Percentiles rank a stretch among this genome's conserved stretches.
These are phyloP conservation scores for Palythoa grandis DNA, from an alignment of 92 coral and sea anemone species.

Conservation along the genomic window DNA sequence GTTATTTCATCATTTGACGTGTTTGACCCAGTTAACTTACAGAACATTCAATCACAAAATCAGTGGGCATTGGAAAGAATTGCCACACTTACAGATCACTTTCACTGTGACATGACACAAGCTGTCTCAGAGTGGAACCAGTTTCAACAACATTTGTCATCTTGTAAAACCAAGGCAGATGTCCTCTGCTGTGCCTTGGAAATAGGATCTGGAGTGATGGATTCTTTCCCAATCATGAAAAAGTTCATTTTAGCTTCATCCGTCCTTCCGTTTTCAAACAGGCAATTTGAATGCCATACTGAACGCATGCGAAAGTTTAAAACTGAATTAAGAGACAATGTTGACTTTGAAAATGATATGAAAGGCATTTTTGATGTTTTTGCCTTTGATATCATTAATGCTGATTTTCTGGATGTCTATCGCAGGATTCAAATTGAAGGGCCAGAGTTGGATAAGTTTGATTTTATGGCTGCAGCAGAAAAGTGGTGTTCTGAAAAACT, in stretches of 20 bases:
- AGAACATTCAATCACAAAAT: neutral
- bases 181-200: neutral
- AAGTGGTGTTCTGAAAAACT: neutral
- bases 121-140: neutral
- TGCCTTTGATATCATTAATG: neutral
- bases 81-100: neutral
- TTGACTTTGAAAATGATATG: neutral
- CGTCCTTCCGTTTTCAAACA: neutral
- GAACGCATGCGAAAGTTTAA: neutral
- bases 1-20: neutral
- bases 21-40: neutral
- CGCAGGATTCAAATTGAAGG: neutral
- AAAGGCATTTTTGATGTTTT: neutral
- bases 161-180: neutral
- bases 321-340: neutral
- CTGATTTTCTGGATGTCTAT: neutral
- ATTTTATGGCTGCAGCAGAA: neutral
- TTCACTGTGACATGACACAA: neutral
- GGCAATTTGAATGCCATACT: neutral
- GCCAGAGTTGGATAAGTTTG: neutral
- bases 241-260: neutral
- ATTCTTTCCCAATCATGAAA: conserved; percentile 4
- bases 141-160: neutral
- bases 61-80: neutral
- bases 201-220: neutral